Conservation (phyloP, 2,888 invertebrate species). For the Cataglyphis altisquamis region DNA sequence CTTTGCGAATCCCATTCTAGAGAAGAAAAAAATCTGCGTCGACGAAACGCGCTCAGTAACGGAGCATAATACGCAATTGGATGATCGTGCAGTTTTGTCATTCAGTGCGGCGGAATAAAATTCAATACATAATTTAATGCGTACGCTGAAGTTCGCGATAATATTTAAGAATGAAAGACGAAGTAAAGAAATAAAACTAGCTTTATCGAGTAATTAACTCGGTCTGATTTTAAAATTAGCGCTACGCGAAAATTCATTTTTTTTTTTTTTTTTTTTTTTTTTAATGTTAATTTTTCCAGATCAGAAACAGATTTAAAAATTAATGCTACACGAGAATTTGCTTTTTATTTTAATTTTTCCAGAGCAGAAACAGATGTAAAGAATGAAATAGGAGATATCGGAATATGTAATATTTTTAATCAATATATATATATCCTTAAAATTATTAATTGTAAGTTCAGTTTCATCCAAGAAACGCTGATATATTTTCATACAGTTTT, state of each 20-base stretch:
- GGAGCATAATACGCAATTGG: constrained; percentile 36
- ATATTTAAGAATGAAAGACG: constrained; percentile 9
- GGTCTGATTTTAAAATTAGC: not conserved
- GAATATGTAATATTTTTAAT: not conserved
- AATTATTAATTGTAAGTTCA: not conserved
- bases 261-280: not conserved
- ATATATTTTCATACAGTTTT: not conserved
- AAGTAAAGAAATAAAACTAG: not conserved
- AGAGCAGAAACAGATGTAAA: not conserved
- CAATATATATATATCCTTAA: not conserved
- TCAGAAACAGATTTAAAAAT: not conserved
- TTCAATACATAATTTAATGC: constrained; percentile 17
- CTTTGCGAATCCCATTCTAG: not conserved
- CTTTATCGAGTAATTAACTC: constrained; percentile 3
- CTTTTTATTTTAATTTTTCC: not conserved
- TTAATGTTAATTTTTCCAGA: not conserved
- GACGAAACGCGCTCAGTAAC: not conserved
- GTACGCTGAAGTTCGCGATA: constrained; percentile 8
- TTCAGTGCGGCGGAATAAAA: constrained; percentile 13
- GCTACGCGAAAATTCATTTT: not conserved
- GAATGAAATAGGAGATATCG: not conserved
- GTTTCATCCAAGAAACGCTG: not conserved
- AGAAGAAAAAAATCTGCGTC: constrained; percentile 9
- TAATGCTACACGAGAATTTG: not conserved
- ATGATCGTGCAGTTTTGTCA: constrained; percentile 11